Conservation (phyloP, 2,888 invertebrate genomes). For the Hydropsyche betteni region DNA sequence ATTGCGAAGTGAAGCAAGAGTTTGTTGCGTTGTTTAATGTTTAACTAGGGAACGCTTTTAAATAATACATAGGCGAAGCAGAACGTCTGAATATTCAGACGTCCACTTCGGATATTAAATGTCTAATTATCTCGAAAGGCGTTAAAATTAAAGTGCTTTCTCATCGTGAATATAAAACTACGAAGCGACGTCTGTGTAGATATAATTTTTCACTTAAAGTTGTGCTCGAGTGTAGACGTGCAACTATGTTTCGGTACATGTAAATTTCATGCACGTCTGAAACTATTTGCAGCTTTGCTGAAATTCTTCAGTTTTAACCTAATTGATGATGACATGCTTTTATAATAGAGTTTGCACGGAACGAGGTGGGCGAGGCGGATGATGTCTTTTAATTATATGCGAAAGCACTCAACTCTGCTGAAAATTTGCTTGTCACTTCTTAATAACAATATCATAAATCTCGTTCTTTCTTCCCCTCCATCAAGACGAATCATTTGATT, state of each 20-base stretch:
- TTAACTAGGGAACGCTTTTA: conserved; percentile 13
- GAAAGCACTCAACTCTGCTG: conserved; percentile 37
- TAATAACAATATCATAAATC: conserved; percentile 36
- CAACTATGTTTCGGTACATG: background rate
- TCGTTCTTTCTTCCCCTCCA: conserved; percentile 11
- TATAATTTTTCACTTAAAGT: too few relatives aligned
- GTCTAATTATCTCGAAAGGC: conserved; percentile 14
- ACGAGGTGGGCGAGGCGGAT: conserved; percentile 19
- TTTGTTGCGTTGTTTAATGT: conserved; percentile 14
- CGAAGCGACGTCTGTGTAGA: too few relatives aligned
- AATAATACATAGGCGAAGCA: conserved; percentile 1
- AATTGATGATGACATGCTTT: conserved; percentile 37
- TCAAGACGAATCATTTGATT: background rate
- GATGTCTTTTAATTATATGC: conserved; percentile 40
- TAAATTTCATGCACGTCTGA: conserved; percentile 28
- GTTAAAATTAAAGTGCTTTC: background rate
- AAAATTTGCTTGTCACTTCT: conserved; percentile 35
- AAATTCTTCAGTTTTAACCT: conserved; percentile 31
- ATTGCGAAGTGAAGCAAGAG: background rate
- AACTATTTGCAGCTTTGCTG: conserved; percentile 20
- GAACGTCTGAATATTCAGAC: conserved; percentile 6
- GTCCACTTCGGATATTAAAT: conserved; percentile 11
- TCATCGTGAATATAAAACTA: too few relatives aligned
- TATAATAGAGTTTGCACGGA: conserved; percentile 27
- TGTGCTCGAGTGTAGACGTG: too few relatives aligned